These are phyloP conservation scores for Gymnocypris eckloni DNA, from an alignment of 2,797 vertebrate genomes.

Conservation along the genomic window DNA sequence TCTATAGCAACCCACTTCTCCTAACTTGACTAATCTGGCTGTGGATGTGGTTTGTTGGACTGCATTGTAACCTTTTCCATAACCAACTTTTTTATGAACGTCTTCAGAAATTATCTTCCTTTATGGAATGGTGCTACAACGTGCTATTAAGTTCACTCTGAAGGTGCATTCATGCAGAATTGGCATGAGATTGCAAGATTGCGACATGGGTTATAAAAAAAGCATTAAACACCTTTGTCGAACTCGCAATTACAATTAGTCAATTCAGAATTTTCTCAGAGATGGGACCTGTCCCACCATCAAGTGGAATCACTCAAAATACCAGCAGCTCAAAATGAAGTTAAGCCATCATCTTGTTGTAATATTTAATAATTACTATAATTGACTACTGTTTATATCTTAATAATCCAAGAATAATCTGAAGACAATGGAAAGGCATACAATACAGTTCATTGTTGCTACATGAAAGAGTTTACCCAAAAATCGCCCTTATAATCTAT, in stretches of 20 bases:
- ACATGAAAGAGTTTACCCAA: background rate
- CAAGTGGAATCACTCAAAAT: background rate
- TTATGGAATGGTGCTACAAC: background rate
- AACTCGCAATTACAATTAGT: background rate
- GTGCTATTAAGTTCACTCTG: background rate
- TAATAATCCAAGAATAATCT: background rate
- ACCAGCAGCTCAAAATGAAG: background rate
- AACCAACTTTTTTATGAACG: background rate
- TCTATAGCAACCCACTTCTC: background rate
- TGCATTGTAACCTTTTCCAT: background rate
- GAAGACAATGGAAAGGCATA: background rate
- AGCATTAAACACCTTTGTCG: background rate
- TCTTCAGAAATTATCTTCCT: background rate
- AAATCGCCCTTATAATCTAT: background rate
- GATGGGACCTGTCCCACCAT: background rate
- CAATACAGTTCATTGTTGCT: background rate
- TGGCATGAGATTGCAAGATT: background rate
- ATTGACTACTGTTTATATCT: background rate
- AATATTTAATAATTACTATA: background rate
- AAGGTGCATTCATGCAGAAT: background rate
- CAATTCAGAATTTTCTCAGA: background rate
- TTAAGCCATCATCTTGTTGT: background rate
- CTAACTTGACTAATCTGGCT: background rate
- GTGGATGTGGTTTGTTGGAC: background rate
- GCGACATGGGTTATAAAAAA: background rate